These are phyloP conservation scores for Pristionchus exspectatus DNA, from an alignment of 2,888 invertebrate species.

Conservation along the genomic window DNA sequence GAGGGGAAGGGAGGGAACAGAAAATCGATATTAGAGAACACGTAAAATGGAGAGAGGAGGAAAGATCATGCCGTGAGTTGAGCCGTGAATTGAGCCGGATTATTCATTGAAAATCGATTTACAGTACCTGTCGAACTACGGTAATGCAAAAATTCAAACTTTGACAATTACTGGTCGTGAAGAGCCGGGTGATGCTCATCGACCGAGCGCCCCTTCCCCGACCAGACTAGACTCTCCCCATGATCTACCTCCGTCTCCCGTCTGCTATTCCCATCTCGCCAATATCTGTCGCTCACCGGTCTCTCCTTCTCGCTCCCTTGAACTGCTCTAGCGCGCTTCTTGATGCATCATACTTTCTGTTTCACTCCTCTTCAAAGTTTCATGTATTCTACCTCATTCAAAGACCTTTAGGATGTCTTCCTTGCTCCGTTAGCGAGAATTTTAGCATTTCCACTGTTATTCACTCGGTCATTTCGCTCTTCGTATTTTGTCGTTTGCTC, in stretches of 20 bases:
- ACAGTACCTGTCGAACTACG: no score
- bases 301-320: constrained; percentile 4
- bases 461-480: background rate
- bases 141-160: no score
- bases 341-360: background rate
- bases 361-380: background rate
- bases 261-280: background rate
- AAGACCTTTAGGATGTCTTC: background rate
- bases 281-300: background rate
- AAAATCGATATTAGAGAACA: no score
- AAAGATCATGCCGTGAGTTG: no score
- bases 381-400: background rate
- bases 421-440: no score
- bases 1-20: no score
- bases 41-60: no score
- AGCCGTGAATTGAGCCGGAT: no score
- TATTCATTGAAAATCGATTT: no score
- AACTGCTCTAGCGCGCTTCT: background rate
- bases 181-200: background rate
- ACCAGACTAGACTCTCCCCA: background rate
- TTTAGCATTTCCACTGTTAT: no score
- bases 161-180: background rate
- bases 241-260: background rate
- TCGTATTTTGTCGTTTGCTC: background rate
- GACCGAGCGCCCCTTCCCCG: background rate